Conservation (phyloP, 2,888 invertebrate genomes). For the Philopedon plagiatum region DNA sequence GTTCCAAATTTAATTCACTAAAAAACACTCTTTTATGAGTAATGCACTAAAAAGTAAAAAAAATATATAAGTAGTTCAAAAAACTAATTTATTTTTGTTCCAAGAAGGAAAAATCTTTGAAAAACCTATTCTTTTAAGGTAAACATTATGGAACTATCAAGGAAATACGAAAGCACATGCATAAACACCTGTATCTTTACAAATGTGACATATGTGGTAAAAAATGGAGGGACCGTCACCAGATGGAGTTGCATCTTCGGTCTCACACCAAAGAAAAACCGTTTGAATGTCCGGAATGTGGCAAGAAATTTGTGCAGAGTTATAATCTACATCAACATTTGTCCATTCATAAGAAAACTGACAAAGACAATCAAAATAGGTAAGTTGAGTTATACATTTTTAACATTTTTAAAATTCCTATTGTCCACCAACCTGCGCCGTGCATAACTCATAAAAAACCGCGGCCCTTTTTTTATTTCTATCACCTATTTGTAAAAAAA, state of each 20-base stretch:
- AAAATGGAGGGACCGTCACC: constrained; percentile 36
- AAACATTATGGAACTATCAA: constrained; percentile 25
- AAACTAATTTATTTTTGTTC: too few species aligned
- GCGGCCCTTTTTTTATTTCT: too few species aligned
- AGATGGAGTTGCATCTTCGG: constrained; percentile 36
- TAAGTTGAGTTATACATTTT: neutral
- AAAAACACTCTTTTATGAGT: too few species aligned
- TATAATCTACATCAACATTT: constrained; percentile 43
- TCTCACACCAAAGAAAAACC: constrained; percentile 48
- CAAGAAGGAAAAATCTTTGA: too few species aligned
- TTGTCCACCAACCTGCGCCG: too few species aligned
- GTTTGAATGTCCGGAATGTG: constrained; percentile 42
- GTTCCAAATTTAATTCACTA: too few species aligned
- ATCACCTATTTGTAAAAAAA: too few species aligned
- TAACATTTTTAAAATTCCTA: neutral
- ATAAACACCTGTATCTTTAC: constrained; percentile 27
- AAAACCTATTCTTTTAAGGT: neutral
- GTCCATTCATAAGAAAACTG: constrained; percentile 20
- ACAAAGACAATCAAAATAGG: constrained; percentile 16
- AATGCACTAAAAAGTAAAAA: too few species aligned
- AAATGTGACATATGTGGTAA: constrained; percentile 47
- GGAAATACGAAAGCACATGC: constrained; percentile 42
- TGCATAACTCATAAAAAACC: too few species aligned
- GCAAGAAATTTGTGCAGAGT: constrained; percentile 45
- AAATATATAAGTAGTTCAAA: too few species aligned